Base-by-base conservation (phyloP, 2,113 vertebrate genomes). In the Monarcha castaneiventris region DNA sequence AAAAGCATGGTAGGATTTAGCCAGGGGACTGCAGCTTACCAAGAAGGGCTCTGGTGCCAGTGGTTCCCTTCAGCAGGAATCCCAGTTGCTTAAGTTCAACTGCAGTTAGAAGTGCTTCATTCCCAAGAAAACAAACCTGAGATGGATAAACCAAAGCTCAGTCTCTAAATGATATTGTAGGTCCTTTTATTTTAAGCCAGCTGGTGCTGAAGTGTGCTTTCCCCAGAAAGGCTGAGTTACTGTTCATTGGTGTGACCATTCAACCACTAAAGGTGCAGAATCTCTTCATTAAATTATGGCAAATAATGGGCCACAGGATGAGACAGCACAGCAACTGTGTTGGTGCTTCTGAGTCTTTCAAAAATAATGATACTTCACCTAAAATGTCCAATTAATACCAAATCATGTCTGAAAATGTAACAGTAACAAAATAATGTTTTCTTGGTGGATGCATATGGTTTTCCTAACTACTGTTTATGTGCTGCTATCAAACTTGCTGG, bases 401-500 rank as follows among this genome's bases (percentile, higher is more conserved):
- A 97, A 76, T 59, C 73, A 92, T 87, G 88, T 52, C 74, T 96
- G 71, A 95, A 96, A 96, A 95, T 96, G 75, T 68, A 95, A 96
- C 71, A 96, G 94, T 92, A 96, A 96, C 94, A 97, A 97, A 98
- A 97, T 95, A 96, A 78, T 97, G 75, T 98, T 98, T 98, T 97
- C 97, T 97, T 96, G 63, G 79, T 97, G 97, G 92, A 96, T 81
- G 41, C 96, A 97, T 92, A 95, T 90, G 92, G 91, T 62, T 97
- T 97, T 97, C 78, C 59, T 97, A 98, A 97, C 79, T 96, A 98
- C 95, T 98, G 88, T 98, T 98, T 98, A 93, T 78, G 86, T 94
- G 84, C 92, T 97, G 96, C 91, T 72, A 94, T 97, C 95, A 96
- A 97, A 97, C 94, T 97, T 96, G 81, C 94, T 97, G 97, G 90